These are phyloP conservation scores for Henicopernis longicauda DNA, from an alignment of 2,113 vertebrate genomes.

Conservation along the genomic window DNA sequence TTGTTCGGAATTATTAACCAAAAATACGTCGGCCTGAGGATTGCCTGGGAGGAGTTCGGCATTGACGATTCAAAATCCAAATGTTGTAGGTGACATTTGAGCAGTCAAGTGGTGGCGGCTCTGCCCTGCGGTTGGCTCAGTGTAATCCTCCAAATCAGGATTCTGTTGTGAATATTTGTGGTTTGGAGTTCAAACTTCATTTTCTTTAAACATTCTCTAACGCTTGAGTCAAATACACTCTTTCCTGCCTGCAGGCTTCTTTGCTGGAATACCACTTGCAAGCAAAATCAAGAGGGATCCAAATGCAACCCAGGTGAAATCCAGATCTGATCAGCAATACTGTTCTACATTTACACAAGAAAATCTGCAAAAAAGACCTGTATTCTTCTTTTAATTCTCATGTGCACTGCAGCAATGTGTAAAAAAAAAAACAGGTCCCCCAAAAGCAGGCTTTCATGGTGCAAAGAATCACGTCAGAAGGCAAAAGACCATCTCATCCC, in stretches of 20 bases:
- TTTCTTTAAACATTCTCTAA: slow-evolving; percentile 1
- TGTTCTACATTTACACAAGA: not conserved
- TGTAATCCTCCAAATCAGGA: not conserved
- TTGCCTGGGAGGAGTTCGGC: not conserved
- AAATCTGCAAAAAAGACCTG: not conserved
- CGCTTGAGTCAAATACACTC: not conserved
- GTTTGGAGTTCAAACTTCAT: slow-evolving; percentile 19
- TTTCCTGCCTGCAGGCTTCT: not conserved
- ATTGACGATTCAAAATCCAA: not conserved
- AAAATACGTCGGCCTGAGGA: accelerated
- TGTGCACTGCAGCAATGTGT: not conserved
- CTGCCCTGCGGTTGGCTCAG: not conserved
- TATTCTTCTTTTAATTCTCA: not conserved
- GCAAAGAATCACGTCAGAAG: not conserved
- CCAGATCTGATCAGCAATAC: not conserved
- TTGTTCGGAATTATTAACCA: not conserved
- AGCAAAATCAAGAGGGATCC: not conserved
- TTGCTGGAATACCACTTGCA: not conserved
- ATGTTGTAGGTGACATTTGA: not conserved
- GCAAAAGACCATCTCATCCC: not conserved
- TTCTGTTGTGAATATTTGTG: slow-evolving; percentile 29
- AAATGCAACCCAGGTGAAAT: not conserved
- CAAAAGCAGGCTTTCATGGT: not conserved
- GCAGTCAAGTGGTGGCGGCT: not conserved
- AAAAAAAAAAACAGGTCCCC: accelerated